A percentile compares a stretch with the other conserved stretches of the same genome.
These are phyloP conservation scores for Oedothorax gibbosus DNA, from an alignment of 1,140 invertebrate genomes.

Conservation along the genomic window DNA sequence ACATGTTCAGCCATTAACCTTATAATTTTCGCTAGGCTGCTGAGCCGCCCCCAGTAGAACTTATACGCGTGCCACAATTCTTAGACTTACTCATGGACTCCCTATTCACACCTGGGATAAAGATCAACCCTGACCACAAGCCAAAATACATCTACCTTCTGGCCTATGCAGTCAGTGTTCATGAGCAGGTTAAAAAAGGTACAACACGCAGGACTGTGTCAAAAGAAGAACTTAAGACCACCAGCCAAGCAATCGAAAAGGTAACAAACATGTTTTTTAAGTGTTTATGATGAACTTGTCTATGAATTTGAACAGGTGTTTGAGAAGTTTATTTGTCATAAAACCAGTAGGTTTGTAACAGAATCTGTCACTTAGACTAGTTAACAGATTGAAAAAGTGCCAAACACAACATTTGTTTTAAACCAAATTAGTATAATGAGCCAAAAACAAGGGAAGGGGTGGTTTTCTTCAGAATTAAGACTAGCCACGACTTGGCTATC, in stretches of 20 bases:
- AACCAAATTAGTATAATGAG: no score
- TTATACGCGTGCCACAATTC: constrained; percentile 89
- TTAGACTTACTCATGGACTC: constrained; percentile 92
- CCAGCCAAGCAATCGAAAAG: constrained; percentile 93
- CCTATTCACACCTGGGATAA: constrained; percentile 91
- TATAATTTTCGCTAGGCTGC: constrained; percentile 61
- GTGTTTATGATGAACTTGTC: no score
- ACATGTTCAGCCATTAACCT: no score
- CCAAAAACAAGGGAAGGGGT: no score
- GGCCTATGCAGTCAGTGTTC: constrained; percentile 94
- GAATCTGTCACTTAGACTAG: no score
- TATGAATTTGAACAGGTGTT: no score
- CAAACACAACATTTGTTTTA: no score
- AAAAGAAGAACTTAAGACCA: constrained; percentile 83
- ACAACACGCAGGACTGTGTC: constrained; percentile 67
- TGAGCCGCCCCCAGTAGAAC: constrained; percentile 93
- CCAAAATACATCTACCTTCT: constrained; percentile 96
- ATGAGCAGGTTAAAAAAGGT: constrained; percentile 82
- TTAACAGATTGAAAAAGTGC: no score
- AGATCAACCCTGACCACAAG: constrained; percentile 96
- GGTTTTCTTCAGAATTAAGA: no score
- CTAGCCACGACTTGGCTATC: no score
- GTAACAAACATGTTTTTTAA: constrained; percentile 69
- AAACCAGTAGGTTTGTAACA: no score
- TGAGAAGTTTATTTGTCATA: no score